Evolutionary conservation across 2,888 invertebrate genomes (phyloP).

Genomic region (Diarsia mendica): DNA sequence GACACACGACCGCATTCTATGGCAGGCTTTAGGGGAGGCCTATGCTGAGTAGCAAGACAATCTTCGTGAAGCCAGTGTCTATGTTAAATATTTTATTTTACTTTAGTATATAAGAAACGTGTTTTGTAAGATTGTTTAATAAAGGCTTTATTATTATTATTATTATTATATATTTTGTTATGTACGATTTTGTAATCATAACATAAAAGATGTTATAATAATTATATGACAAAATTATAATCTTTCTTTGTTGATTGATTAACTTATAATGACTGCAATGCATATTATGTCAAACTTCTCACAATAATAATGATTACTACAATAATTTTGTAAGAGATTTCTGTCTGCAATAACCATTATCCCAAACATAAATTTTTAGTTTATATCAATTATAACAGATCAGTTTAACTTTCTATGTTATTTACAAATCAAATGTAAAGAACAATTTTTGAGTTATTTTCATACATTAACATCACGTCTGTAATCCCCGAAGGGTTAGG

Average conservation of each 20-base stretch:
- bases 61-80: too few species aligned
- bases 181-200: conserved; percentile 2
- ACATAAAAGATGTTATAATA: background rate
- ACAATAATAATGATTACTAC: background rate
- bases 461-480: too few species aligned
- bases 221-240: background rate
- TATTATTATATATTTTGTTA: background rate
- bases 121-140: too few species aligned
- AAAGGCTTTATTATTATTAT: too few species aligned
- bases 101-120: too few species aligned
- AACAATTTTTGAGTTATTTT: background rate
- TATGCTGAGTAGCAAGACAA: too few species aligned
- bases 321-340: background rate
- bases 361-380: background rate
- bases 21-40: too few species aligned
- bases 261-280: conserved; percentile 10
- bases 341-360: background rate
- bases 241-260: conserved; percentile 10
- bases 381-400: background rate
- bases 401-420: background rate
- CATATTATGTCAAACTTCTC: background rate
- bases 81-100: too few species aligned
- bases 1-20: too few species aligned
- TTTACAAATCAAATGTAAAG: background rate
- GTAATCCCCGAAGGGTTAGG: too few species aligned